Percentiles rank a stretch among this genome's conserved stretches.
phyloP scores from a whole-genome alignment of 2,113 vertebrate species.

The Cinclus cinclus region DNA sequence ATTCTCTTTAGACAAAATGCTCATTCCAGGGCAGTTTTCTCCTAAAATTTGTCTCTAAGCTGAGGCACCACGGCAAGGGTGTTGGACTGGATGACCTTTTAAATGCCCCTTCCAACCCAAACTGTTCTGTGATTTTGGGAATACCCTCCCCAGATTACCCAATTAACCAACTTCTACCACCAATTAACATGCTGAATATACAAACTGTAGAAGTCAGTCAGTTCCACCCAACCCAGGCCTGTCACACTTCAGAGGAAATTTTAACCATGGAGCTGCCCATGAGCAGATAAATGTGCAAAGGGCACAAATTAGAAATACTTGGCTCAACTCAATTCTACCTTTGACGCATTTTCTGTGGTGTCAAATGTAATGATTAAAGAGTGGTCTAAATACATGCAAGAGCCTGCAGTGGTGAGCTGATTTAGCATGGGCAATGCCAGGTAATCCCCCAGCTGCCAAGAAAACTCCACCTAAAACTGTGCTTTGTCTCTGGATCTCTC shows the following conservation, averaged over 20 bases:
- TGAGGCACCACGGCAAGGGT: neutral
- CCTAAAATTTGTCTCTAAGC: neutral
- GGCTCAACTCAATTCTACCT: neutral
- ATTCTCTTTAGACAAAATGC: rapidly evolving
- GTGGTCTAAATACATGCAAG: neutral
- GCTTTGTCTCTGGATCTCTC: neutral
- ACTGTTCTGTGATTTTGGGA: neutral
- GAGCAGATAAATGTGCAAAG: neutral
- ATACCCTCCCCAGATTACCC: neutral
- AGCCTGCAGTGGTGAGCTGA: neutral
- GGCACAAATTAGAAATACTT: neutral
- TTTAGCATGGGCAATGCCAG: neutral
- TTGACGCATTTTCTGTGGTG: neutral
- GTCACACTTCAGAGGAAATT: neutral
- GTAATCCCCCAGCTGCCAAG: neutral
- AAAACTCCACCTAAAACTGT: neutral
- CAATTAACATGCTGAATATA: neutral
- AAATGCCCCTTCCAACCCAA: neutral
- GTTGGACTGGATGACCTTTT: neutral
- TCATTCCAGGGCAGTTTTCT: neutral
- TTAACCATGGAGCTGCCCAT: neutral
- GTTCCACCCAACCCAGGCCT: neutral
- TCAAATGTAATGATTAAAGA: neutral
- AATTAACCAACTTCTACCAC: neutral
- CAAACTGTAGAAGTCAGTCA: neutral